Evolutionary conservation across 92 coral and sea anemone genomes (phyloP), one percentile per base, ranked within the genome.

Genomic region (Epizoanthus fatuus): DNA sequence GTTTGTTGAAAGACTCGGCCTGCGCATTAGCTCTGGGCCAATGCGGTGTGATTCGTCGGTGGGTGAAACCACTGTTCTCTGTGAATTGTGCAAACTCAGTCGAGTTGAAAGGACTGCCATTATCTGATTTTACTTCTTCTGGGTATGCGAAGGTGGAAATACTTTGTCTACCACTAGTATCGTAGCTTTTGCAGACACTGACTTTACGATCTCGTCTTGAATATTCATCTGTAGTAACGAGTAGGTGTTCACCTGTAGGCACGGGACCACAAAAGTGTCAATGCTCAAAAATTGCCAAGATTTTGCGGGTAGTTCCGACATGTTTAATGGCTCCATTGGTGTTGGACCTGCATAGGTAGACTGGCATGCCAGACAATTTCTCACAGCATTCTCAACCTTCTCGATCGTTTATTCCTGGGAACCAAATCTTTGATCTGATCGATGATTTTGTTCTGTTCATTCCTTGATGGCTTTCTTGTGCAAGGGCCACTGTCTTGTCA

Each of bases 1-100:
- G 25, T 22, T 22, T 22, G 25, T 22, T 22, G 25, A 22, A 22
- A 22, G 25, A 22, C 0, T 22, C 90, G 1, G 81, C 86, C 11
- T 86, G 73, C 6, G 80, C 81, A n/a, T 79, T 79, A 11, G 86
- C 86, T 52, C 81, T 42, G 10, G 86, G 86, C 81, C 74, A 79
- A 10, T 0, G 59, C 0, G 73, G 74, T 11, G 81, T 76, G 39
- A 86, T 86, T 55, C 38, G 4, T 0, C 89, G 32, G 35, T 75
- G 84, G 29, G 32, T 40, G n/a, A 75, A 75, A 63, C 84, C 69
- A 14, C 45, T 75, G 47, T 17, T 15, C 10, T 49, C 29, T 75
- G 69, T 29, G 45, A 7, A 86, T 25, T 75, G 0, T 7, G 20
- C 40, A 57, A 69, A 63, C 19, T 42, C 8, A 15, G 8, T 2